Evolutionary conservation across 2,797 vertebrate genomes (phyloP).

Genomic region (Thalassophryne amazonica): DNA sequence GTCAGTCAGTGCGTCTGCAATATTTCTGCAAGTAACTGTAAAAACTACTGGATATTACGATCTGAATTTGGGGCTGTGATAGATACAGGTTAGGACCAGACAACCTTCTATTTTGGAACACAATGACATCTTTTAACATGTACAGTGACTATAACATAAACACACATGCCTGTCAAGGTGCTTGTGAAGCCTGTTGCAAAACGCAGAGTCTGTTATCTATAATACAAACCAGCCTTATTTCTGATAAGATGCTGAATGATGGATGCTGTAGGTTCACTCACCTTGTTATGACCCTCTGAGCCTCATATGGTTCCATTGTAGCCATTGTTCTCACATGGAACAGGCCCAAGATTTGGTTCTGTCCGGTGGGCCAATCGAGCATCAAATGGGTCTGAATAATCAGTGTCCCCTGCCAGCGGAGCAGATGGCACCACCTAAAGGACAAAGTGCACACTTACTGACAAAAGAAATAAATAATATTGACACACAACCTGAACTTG

Average conservation of each 20-base stretch:
- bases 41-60: too few relatives aligned
- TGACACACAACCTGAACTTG: slow-evolving; percentile 1
- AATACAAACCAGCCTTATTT: background rate
- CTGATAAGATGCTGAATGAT: background rate
- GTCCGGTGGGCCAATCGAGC: slow-evolving; percentile 66
- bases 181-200: too few relatives aligned
- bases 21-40: too few relatives aligned
- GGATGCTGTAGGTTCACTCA: slow-evolving; percentile 48
- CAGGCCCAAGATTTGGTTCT: slow-evolving; percentile 49
- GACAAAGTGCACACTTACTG: slow-evolving; percentile 7
- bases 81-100: too few relatives aligned
- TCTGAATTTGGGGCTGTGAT: too few relatives aligned
- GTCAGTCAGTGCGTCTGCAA: too few relatives aligned
- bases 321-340: slow-evolving; percentile 76
- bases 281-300: slow-evolving; percentile 81
- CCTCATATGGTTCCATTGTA: slow-evolving; percentile 90
- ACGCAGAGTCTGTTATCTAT: too few relatives aligned
- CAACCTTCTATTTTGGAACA: too few relatives aligned
- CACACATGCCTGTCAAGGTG: too few relatives aligned
- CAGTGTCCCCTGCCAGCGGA: slow-evolving; percentile 70
- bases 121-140: too few relatives aligned
- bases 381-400: slow-evolving; percentile 92
- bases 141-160: too few relatives aligned
- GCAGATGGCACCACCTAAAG: slow-evolving; percentile 76
- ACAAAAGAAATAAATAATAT: background rate